phyloP scores from a whole-genome alignment of 2,113 vertebrate genomes.

The Lasiurus cinereus region DNA sequence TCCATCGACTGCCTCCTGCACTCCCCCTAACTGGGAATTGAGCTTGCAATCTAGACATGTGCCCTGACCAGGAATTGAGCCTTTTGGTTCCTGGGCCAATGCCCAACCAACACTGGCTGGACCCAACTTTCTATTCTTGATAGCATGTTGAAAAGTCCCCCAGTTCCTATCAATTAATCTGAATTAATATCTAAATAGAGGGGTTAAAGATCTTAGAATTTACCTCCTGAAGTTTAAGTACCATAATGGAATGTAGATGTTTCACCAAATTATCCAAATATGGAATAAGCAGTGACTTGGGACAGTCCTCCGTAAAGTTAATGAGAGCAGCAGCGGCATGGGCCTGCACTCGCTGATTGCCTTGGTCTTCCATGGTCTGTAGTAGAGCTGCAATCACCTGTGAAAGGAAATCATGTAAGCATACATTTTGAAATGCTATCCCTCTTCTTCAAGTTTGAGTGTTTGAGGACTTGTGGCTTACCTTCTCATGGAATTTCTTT shows the following conservation, averaged over 20 bases:
- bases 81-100: too few relatives aligned
- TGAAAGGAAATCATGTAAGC: not conserved
- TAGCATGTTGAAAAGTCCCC: not conserved
- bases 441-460: not conserved
- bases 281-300: slow-evolving; percentile 95
- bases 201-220: not conserved
- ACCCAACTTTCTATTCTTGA: not conserved
- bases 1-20: too few relatives aligned
- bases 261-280: slow-evolving; percentile 97
- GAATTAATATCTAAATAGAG: not conserved
- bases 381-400: slow-evolving; percentile 97
- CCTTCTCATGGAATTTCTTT: slow-evolving; percentile 99
- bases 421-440: not conserved
- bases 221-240: slow-evolving; percentile 98
- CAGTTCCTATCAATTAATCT: not conserved
- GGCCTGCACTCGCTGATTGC: slow-evolving; percentile 97
- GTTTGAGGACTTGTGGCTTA: slow-evolving; percentile 71
- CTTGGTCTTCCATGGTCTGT: slow-evolving; percentile 98
- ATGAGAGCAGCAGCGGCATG: slow-evolving; percentile 98
- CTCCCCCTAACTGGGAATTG: too few relatives aligned
- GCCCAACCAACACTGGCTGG: too few relatives aligned
- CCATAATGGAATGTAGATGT: slow-evolving; percentile 98
- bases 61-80: too few relatives aligned
- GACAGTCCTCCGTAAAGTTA: slow-evolving; percentile 99
- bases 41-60: too few relatives aligned